Base-by-base conservation (phyloP, 2,888 invertebrate genomes). In the Dorcus hopei region DNA sequence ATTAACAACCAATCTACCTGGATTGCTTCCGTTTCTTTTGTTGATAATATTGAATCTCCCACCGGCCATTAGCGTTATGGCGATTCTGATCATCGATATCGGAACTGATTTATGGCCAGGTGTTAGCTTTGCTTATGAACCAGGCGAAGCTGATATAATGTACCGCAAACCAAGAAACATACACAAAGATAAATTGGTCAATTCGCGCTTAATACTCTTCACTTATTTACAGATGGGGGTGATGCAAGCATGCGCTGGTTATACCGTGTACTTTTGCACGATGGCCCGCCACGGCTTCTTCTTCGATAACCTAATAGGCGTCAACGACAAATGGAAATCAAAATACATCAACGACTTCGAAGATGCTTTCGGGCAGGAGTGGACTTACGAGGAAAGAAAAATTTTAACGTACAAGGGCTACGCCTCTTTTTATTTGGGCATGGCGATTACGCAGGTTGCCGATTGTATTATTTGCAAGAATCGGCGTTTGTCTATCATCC, bases 221-320 rank as follows among this genome's bases (percentile, higher is more conserved):
- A 87, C 93, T 0, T 93, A 93, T 75, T 90, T 90, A 62, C 93
- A 94, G 80, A 87, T 94, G 63, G 94, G 93, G 52, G 81, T 93
- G 76, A 90, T 94, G 66, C 93, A 94, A 78, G 89, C 91, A 16
- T 86, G 86, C 43, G 90, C 88, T 42, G 91, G 90, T 7, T 89
- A 93, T 80, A 89, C 87, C 73, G 82, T 87, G 2, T 94, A 93
- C 75, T 89, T 91, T 71, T 83, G 90, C 53, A 86, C 92, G 58
- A 88, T 90, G 84, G 90, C 89, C 2, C 85, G 88, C 68, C 85
- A 88, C 65, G 93, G 93, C 0, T 94, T 93, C 79, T 83, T 85
- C 72, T 89, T 90, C 0, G 76, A 79, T 2, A 79, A 80, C 62
- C 79, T 94, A 57, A 39, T 69, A 43, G 69, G 71, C 19, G 64